Evolutionary conservation across 1,140 invertebrate genomes (phyloP), one percentile per base, ranked within the genome.

Genomic region (Drosophila mayri): DNA sequence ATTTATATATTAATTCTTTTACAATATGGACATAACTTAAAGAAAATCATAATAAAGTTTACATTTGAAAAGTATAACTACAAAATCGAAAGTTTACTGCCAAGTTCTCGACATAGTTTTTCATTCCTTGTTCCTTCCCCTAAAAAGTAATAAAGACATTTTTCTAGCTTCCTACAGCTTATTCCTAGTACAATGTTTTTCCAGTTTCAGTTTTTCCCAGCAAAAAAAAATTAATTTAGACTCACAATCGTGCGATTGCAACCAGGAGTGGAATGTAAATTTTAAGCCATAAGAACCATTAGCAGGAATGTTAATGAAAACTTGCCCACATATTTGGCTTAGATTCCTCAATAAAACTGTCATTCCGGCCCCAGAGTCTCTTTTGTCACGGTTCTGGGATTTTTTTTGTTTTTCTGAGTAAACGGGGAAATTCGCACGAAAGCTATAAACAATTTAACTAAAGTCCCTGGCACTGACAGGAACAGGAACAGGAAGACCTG

Each of bases 381-480:
- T 28, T 37, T 30, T 46, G n/a, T 54, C 67, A 40, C 10, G 18
- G 30, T 16, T 16, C 16, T 22, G 4, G 3, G 7, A 6, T 10
- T 6, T 22, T 22, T 14, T 22, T 14, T 59, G 41, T 30, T 30
- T 30, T 12, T 54, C 14, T 16, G 4, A 20, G 35, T 44, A 44
- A 63, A 46, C 43, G 28, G 46, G 58, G 28, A 49, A 38, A 52
- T 63, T 40, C 28, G 47, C 18, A 64, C 11, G 30, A 68, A 59
- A 74, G 10, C 58, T 44, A 67, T 75, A 68, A 70, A 80, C 22
- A 80, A 68, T 63, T 60, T 60, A 62, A 38, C 61, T 60, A 57
- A 74, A 75, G 41, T 59, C 38, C 38, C 49, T 68, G 62, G 41
- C 50, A 43, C 20, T 32, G 62, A 43, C 50, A 46, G 52, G n/a